Evolutionary conservation across 2,888 invertebrate species (phyloP).

Genomic region (Dryobota labecula): DNA sequence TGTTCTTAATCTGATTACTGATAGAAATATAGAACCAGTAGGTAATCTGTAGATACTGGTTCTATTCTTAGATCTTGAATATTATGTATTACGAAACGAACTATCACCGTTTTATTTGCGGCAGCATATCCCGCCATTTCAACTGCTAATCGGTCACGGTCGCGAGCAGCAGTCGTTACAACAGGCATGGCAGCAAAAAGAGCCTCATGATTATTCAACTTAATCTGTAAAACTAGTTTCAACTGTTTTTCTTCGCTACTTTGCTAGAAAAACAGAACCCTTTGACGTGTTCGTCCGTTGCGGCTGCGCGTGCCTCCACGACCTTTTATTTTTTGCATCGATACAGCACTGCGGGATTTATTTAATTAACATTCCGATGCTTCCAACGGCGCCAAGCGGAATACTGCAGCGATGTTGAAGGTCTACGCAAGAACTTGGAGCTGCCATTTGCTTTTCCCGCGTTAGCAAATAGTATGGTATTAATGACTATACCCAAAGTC

Average conservation of each 20-base stretch:
- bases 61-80: background rate
- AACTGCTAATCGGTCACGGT: conserved; percentile 43
- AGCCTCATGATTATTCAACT: conserved; percentile 39
- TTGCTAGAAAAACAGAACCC: conserved; percentile 53
- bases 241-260: conserved; percentile 45
- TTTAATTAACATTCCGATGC: conserved; percentile 73
- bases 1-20: background rate
- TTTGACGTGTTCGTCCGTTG: conserved; percentile 55
- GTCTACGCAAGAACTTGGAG: conserved; percentile 30
- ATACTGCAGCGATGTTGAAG: conserved; percentile 44
- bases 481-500: too few relatives aligned
- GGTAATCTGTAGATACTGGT: background rate
- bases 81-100: conserved; percentile 21
- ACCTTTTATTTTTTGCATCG: conserved; percentile 83
- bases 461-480: conserved; percentile 27
- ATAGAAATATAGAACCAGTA: background rate
- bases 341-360: conserved; percentile 64
- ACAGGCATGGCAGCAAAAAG: conserved; percentile 35
- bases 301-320: conserved; percentile 83
- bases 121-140: conserved; percentile 37
- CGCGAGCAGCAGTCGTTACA: conserved; percentile 46
- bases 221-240: conserved; percentile 50
- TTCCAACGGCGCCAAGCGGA: conserved; percentile 60
- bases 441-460: conserved; percentile 37
- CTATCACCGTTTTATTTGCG: conserved; percentile 19